Conservation (phyloP, 2,888 invertebrate genomes). For the Chymomyza fuscimana region DNA sequence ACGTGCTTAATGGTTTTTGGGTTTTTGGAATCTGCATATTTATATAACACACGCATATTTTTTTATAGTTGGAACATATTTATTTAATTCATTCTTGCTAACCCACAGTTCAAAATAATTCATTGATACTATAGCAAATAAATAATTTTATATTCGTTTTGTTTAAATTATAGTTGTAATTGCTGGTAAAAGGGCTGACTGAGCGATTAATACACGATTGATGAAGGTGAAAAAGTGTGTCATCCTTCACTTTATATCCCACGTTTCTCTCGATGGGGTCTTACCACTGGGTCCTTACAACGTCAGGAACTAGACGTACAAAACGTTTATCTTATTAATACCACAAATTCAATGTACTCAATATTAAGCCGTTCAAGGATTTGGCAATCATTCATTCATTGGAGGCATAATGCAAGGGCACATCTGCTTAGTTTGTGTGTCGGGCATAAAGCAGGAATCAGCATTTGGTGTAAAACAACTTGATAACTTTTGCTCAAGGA, state of each 20-base stretch:
- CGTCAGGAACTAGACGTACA: constrained; percentile 84
- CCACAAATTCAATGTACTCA: constrained; percentile 28
- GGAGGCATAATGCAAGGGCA: constrained; percentile 16
- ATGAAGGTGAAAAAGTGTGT: constrained; percentile 67
- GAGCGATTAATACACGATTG: constrained; percentile 71
- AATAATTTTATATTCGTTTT: constrained; percentile 59
- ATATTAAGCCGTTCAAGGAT: constrained; percentile 17
- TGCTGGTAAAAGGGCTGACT: constrained; percentile 66
- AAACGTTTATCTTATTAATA: constrained; percentile 34
- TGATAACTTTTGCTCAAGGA: constrained; percentile 19
- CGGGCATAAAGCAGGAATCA: background rate
- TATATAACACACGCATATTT: background rate
- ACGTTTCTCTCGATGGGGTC: constrained; percentile 39
- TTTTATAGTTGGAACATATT: constrained; percentile 37
- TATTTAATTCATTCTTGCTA: constrained; percentile 58
- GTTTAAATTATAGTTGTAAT: constrained; percentile 62
- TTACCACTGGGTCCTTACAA: constrained; percentile 85
- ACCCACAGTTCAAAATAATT: constrained; percentile 51
- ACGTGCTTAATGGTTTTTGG: too few relatives aligned
- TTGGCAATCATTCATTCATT: constrained; percentile 38
- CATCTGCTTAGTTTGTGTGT: constrained; percentile 17
- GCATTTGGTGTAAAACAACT: constrained; percentile 22
- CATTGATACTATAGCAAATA: constrained; percentile 64
- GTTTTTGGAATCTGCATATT: too few relatives aligned
- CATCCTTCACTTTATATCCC: constrained; percentile 56